Percentiles rank a stretch among this genome's conserved stretches.
phyloP scores from a whole-genome alignment of 2,113 vertebrate genomes.

The Romanogobio albipinnatus region DNA sequence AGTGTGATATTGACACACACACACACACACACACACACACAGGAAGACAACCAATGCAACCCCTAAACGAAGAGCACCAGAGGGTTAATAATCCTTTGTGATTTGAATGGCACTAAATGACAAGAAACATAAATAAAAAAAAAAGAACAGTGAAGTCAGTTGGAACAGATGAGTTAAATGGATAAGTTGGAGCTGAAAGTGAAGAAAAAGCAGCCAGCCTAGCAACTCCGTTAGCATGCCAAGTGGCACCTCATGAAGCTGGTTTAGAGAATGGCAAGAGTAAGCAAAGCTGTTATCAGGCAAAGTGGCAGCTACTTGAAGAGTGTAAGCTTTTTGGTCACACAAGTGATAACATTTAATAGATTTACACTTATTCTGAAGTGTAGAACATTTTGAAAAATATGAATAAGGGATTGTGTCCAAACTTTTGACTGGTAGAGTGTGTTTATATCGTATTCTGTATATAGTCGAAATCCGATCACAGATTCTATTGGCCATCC shows the following conservation, averaged over 20 bases:
- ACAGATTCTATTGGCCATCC: not conserved
- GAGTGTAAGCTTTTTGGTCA: not conserved
- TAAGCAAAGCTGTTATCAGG: not conserved
- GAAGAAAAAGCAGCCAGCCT: not conserved
- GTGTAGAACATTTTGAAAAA: not conserved
- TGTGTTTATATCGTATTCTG: not conserved
- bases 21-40: too few relatives aligned
- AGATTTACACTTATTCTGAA: not conserved
- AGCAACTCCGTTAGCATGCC: not conserved
- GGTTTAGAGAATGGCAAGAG: not conserved
- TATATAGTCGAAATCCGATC: not conserved
- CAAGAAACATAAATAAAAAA: too few relatives aligned
- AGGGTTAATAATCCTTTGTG: not conserved
- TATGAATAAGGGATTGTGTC: not conserved
- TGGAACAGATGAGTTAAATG: not conserved
- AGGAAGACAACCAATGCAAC: too few relatives aligned
- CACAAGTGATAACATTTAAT: not conserved
- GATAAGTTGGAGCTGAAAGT: not conserved
- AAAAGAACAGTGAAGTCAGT: not conserved
- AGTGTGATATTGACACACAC: too few relatives aligned
- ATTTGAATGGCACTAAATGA: constrained; percentile 7
- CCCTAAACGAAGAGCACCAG: too few relatives aligned
- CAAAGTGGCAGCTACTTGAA: not conserved
- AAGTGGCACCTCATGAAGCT: not conserved
- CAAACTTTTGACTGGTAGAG: not conserved